phyloP scores from a whole-genome alignment of 1,140 invertebrate species.

The Ganaspis sp. region DNA sequence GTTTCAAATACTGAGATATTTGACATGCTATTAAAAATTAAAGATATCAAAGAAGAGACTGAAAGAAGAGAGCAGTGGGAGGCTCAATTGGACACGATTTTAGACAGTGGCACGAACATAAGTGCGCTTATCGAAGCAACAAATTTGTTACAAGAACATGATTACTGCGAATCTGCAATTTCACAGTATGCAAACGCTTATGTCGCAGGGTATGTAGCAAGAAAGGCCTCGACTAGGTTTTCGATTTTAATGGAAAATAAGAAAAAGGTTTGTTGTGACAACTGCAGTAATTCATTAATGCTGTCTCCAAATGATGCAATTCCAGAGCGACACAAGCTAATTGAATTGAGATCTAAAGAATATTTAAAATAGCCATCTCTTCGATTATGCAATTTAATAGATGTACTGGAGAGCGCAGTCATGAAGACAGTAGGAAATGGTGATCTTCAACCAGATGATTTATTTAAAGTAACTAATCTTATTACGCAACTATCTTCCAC shows the following conservation, averaged over 20 bases:
- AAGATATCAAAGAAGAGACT: neutral
- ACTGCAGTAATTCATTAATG: too few relatives aligned
- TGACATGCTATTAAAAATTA: neutral
- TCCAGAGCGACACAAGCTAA: neutral
- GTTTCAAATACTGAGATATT: neutral
- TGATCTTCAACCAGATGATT: too few relatives aligned
- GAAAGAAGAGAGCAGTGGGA: neutral
- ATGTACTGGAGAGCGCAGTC: too few relatives aligned
- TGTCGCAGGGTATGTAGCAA: neutral
- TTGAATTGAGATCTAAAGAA: neutral
- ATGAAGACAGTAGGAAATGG: too few relatives aligned
- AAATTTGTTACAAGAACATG: neutral
- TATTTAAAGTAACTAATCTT: too few relatives aligned
- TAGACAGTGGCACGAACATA: neutral
- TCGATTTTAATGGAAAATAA: neutral
- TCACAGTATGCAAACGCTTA: neutral
- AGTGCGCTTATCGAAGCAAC: neutral
- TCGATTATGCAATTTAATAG: too few relatives aligned
- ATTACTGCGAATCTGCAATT: neutral
- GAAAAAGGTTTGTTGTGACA: too few relatives aligned
- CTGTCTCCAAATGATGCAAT: too few relatives aligned
- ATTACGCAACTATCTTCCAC: too few relatives aligned
- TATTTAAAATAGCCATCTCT: too few relatives aligned
- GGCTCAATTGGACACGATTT: neutral
- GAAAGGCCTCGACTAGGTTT: neutral